Percentiles rank a stretch among this genome's conserved stretches.
Conservation (phyloP, 2,113 vertebrate genomes). For the Nothocercus julius region DNA sequence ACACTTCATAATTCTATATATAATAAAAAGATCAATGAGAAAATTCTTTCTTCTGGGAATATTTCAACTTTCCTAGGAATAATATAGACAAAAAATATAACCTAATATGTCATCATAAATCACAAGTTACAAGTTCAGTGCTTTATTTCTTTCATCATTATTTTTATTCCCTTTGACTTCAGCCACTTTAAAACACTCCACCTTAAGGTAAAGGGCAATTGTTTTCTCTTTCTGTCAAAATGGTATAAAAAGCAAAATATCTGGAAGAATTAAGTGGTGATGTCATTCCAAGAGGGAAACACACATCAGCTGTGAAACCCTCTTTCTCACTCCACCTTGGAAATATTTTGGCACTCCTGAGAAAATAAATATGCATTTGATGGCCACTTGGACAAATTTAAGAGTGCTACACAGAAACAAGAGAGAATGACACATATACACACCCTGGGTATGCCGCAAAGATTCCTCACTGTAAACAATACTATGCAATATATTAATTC, state of each 20-base stretch:
- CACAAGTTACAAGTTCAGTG: background rate
- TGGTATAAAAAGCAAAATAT: slow-evolving; percentile 69
- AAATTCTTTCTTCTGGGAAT: background rate
- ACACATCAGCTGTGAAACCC: slow-evolving; percentile 70
- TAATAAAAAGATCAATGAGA: background rate
- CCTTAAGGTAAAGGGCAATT: background rate
- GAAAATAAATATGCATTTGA: slow-evolving; percentile 75
- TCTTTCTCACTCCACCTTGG: slow-evolving; percentile 76
- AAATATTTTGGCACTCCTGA: slow-evolving; percentile 73
- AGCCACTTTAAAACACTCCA: background rate
- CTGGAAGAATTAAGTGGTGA: slow-evolving; percentile 75
- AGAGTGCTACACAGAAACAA: slow-evolving; percentile 27
- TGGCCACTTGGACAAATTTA: slow-evolving; percentile 62
- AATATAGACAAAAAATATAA: background rate
- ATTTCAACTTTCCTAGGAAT: background rate
- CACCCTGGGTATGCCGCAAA: slow-evolving; percentile 59
- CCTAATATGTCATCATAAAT: background rate
- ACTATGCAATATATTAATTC: slow-evolving; percentile 11
- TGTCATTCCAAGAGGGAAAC: slow-evolving; percentile 75
- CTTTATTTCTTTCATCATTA: background rate
- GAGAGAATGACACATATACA: slow-evolving; percentile 56
- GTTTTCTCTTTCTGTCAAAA: slow-evolving; percentile 7
- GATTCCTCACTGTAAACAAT: slow-evolving; percentile 54
- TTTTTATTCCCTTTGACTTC: background rate
- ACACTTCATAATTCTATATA: background rate